Percentiles rank a stretch among this genome's conserved stretches.
Conservation (phyloP, 1,140 invertebrate species). For the Drosophila santomea region DNA sequence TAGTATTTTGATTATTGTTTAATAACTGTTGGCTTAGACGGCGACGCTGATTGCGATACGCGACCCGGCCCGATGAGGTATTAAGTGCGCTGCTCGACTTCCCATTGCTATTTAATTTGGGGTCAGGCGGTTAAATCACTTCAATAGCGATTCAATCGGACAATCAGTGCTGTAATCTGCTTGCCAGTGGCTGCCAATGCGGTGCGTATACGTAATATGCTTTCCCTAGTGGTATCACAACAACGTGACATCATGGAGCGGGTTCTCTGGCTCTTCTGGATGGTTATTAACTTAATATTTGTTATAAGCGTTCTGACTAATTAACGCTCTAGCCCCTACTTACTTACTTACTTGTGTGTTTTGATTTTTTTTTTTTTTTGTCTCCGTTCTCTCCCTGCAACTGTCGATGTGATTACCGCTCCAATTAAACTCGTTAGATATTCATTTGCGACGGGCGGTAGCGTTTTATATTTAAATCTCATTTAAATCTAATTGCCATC, state of each 20-base stretch:
- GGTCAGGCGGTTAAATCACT: conserved; percentile 46
- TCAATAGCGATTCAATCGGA: conserved; percentile 20
- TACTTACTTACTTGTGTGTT: conserved; percentile 6
- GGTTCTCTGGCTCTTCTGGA: conserved; percentile 27
- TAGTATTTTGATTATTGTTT: conserved; percentile 74
- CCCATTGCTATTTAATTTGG: conserved; percentile 57
- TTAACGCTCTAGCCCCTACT: conserved; percentile 28
- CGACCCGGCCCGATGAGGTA: conserved; percentile 24
- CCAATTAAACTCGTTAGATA: conserved; percentile 72
- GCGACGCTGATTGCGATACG: conserved; percentile 47
- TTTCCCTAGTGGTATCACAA: conserved; percentile 9
- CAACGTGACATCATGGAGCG: conserved; percentile 33
- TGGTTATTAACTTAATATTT: conserved; percentile 48
- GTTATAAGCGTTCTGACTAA: conserved; percentile 45
- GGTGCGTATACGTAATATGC: conserved; percentile 59
- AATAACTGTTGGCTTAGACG: conserved; percentile 56
- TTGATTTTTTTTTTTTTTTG: conserved; percentile 4
- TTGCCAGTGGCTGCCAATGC: conserved; percentile 1
- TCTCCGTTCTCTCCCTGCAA: conserved; percentile 11
- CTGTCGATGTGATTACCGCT: conserved; percentile 33
- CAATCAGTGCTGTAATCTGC: conserved; percentile 37
- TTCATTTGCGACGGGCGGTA: conserved; percentile 58
- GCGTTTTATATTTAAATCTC: conserved; percentile 73
- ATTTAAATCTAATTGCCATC: conserved; percentile 74
- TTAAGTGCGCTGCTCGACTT: conserved; percentile 27